Percentiles rank a stretch among this genome's conserved stretches.
Evolutionary conservation across 2,797 vertebrate genomes (phyloP).

Genomic region (Yasuhikotakia modesta): DNA sequence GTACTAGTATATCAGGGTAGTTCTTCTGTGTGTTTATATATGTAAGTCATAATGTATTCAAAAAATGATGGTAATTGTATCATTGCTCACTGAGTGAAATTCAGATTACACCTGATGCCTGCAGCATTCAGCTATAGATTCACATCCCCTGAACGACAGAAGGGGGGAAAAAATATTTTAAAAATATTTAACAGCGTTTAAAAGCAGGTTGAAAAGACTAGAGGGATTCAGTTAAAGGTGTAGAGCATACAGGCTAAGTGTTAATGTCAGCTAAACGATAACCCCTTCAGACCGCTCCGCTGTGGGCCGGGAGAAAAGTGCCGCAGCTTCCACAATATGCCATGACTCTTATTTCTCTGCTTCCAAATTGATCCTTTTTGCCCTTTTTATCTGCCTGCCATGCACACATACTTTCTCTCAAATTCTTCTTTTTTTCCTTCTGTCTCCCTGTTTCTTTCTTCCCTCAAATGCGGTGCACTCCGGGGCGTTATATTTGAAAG

Average conservation of each 20-base stretch:
- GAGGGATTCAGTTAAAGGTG: constrained; percentile 45
- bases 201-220: constrained; percentile 27
- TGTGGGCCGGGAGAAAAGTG: constrained; percentile 64
- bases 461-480: constrained; percentile 85
- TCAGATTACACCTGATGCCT: constrained; percentile 18
- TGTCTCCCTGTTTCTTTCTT: constrained; percentile 33
- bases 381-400: constrained; percentile 78
- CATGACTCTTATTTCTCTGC: constrained; percentile 80
- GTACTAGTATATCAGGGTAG: background rate
- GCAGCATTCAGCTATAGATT: constrained; percentile 12
- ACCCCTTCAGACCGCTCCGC: constrained; percentile 65
- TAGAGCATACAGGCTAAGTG: constrained; percentile 36
- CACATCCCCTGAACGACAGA: background rate
- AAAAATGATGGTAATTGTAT: background rate
- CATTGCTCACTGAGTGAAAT: background rate
- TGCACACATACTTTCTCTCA: constrained; percentile 70
- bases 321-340: constrained; percentile 64
- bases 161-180: background rate
- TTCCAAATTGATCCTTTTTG: constrained; percentile 88
- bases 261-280: constrained; percentile 57
- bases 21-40: no score
- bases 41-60: background rate
- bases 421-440: constrained; percentile 58
- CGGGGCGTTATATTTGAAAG: constrained; percentile 83
- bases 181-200: constrained; percentile 8